Evolutionary conservation across 2,888 invertebrate species (phyloP), one percentile per base, ranked within the genome.

Genomic region (Orthosia gothica): DNA sequence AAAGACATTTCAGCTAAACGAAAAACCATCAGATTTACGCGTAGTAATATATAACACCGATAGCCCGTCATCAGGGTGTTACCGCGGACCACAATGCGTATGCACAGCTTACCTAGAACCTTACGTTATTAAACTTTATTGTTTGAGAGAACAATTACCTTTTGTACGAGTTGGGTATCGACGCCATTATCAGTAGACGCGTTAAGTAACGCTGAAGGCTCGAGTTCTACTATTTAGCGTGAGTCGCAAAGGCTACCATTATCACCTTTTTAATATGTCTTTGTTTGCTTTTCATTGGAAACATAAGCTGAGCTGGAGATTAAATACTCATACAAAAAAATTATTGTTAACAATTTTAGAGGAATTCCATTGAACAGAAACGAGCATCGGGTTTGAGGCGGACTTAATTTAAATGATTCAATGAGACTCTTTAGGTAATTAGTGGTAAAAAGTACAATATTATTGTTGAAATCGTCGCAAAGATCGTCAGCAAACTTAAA

Each of bases 121-220:
- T 94, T 93, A 91, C 93, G 92, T 94, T 94, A 94, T 93, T 93
- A 92, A 93, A 92, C 94, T 93, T 95, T 93, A 96, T 96, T 95
- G 95, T 96, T 95, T 93, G 89, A 93, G 94, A 94, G 95, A 96
- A 96, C 96, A 96, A 96, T 96, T 94, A 95, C 95, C 96, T 94
- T 96, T 96, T 96, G 96, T 96, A 94, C 90, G 90, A 91, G 92
- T 91, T 92, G 88, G 91, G 91, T 94, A 94, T 94, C 93, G 94
- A 90, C 88, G 88, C 90, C 92, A 93, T 94, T 94, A 95, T 95
- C 94, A 93, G 93, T 92, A 93, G 91, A 92, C 91, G 93, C 91
- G 91, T 94, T 95, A 93, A 92, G 91, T 95, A 95, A 94, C 93
- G 90, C 88, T 86, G 86, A 87, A 88, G 94, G 91, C 91, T 95